Percentiles rank a stretch among this genome's conserved stretches.
These are phyloP conservation scores for Eubucco bourcierii DNA, from an alignment of 2,113 vertebrate species.

Conservation along the genomic window DNA sequence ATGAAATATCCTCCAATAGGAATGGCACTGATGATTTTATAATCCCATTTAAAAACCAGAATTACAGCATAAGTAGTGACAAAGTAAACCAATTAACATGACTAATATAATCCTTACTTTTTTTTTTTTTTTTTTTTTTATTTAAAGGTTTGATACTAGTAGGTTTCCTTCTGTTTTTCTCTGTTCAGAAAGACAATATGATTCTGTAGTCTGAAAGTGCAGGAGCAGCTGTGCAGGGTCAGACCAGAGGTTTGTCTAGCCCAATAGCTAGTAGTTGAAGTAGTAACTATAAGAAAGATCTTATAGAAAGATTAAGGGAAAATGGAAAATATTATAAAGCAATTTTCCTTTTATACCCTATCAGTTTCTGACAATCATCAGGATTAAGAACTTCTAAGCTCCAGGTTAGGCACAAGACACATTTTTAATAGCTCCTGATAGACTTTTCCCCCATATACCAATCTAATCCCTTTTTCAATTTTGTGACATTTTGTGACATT, in stretches of 20 bases:
- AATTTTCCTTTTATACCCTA: conserved; percentile 55
- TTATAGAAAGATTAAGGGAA: conserved; percentile 54
- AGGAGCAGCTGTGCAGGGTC: background rate
- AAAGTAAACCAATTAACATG: background rate
- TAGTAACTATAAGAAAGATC: conserved; percentile 10
- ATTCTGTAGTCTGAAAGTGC: background rate
- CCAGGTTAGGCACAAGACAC: conserved; percentile 5
- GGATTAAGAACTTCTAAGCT: conserved; percentile 54
- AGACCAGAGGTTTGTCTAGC: background rate
- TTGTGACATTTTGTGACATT: conserved; percentile 2
- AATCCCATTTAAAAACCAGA: background rate
- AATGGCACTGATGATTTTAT: background rate
- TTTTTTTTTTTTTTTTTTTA: background rate
- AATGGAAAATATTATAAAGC: conserved; percentile 60
- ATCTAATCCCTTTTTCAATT: conserved; percentile 47
- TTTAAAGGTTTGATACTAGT: background rate
- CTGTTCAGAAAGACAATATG: background rate
- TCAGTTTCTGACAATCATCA: conserved; percentile 32
- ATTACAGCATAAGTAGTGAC: background rate
- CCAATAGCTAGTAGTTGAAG: background rate
- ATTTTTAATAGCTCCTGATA: conserved; percentile 44
- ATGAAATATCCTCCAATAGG: background rate
- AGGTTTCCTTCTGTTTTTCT: background rate
- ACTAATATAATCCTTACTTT: background rate
- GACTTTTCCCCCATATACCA: conserved; percentile 29